Evolutionary conservation across 2,888 invertebrate species (phyloP).

Genomic region (Orchestes rusci): DNA sequence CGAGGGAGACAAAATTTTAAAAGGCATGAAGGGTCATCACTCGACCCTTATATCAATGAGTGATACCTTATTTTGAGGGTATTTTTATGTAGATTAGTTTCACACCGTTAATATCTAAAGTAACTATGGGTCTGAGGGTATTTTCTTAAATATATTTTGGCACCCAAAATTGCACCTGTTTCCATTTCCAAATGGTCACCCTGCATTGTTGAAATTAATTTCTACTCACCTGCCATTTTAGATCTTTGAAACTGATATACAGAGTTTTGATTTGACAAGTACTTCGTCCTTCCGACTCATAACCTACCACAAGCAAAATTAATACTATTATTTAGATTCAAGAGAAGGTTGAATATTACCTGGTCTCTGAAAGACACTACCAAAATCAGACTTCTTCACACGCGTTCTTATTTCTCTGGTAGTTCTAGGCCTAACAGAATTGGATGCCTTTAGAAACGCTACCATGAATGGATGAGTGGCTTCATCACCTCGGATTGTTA

Average conservation of each 20-base stretch:
- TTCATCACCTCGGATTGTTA: constrained; percentile 67
- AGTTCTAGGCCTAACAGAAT: constrained; percentile 49
- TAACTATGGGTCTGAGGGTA: too few relatives aligned
- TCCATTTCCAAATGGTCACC: too few relatives aligned
- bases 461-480: constrained; percentile 90
- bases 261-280: constrained; percentile 85
- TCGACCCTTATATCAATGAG: too few relatives aligned
- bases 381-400: constrained; percentile 44
- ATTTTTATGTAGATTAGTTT: too few relatives aligned
- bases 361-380: constrained; percentile 1
- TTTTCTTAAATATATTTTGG: too few relatives aligned
- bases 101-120: too few relatives aligned
- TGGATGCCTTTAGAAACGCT: constrained; percentile 68
- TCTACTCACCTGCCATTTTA: constrained; percentile 70
- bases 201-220: too few relatives aligned
- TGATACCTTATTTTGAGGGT: too few relatives aligned
- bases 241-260: constrained; percentile 86
- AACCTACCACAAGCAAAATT: constrained; percentile 16
- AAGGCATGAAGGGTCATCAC: too few relatives aligned
- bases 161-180: too few relatives aligned
- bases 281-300: constrained; percentile 40
- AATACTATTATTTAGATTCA: neutral
- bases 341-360: constrained; percentile 32
- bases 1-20: too few relatives aligned
- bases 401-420: constrained; percentile 53